Base-by-base conservation (phyloP, 1,140 invertebrate species). In the Camponotus pennsylvanicus region DNA sequence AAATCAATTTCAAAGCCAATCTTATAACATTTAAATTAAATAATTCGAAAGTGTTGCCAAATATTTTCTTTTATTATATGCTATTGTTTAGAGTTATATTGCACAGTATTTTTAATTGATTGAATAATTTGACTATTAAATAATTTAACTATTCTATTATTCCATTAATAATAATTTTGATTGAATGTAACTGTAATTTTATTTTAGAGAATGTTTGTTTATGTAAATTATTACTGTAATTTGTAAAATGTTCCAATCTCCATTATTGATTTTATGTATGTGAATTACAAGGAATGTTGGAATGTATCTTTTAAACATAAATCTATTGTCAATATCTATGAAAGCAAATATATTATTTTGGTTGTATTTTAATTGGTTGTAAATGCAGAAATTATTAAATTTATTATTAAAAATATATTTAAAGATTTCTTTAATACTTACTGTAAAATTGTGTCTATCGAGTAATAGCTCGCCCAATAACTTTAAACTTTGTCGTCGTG, bases 381-480 rank as follows among this genome's bases (percentile, higher is more conserved):
- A 21, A n/a, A 70, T 9, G 45, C 15, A 32, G 8, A 11, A 78
- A 52, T 88, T 66, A 63, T 55, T 18, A 49, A 49, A 49, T 15
- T 18, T n/a, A 87, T 90, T 88, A 37, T 86, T 69, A 64, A 73
- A 83, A 49, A 79, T 75, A 40, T 5, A 3, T 15, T 21, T 15
- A 5, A 32, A 67, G 7, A 37, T 45, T 9, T 3, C 1, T 5
- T 21, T 57, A 13, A 86, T 95, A 97, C 97, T 97, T 93, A 98
- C 98, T 86, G 98, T 99, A 96, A 99, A 99, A 96, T 99, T 99
- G 95, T 99, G 99, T 94, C 99, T 97, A 95, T 99, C 99, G 89
- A 99, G 96, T 87, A 99, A 95, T 89, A 99, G 96, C 96, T 99
- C 99, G 42, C 99, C 99, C 70, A 99, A 96, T 89, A 99, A 95